Base-by-base conservation (phyloP, 2,797 vertebrate genomes). In the Darevskia nairensis region DNA sequence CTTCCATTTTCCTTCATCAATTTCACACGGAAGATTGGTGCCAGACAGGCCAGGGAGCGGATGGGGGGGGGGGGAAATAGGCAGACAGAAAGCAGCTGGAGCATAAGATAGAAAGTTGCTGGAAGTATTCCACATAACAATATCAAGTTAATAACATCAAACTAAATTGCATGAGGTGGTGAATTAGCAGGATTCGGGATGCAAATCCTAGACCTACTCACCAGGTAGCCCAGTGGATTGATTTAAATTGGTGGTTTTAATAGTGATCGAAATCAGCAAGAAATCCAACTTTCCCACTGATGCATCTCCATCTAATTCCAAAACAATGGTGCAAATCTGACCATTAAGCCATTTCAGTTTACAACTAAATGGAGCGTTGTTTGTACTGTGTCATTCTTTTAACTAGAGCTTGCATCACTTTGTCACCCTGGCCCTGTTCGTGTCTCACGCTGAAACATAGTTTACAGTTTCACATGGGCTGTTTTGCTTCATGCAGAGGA, bases 1-100 rank as follows among this genome's bases (percentile, higher is more conserved):
- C 46, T 91, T 93, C 83, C 32, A 88, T 82, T 89, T 89, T 89
- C 85, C 8, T 76, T 87, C 74, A 92, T 90, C 46, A 89, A 21
- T 86, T 88, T 85, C 89, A 27, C 83, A 86, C 10, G 3, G 66
- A 61, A 4, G 44, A 50, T 68, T 84, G 50, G 61, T 82, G 39
- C 92, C 68, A 89, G 61, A 88, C 71, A 82, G 32, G 41, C 66
- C 74, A 46, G 71, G 25, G 86, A 41, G 19, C 76, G 32, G 10
- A 44, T 39, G n/a, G 32, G 3, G 29, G 10, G 46, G 17, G 44
- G 35, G 41, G 19, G 68, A 32, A 29, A 69, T 80, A 55, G 50
- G 29, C 59, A 85, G 69, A 75, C 61, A 76, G 9, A 77, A 92
- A 21, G 7, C 39, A 92, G 29, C 35, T 86, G 59, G 6, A 44